Evolutionary conservation across 2,888 invertebrate genomes (phyloP), one percentile per base, ranked within the genome.

Genomic region (Chloroclysta siterata): DNA sequence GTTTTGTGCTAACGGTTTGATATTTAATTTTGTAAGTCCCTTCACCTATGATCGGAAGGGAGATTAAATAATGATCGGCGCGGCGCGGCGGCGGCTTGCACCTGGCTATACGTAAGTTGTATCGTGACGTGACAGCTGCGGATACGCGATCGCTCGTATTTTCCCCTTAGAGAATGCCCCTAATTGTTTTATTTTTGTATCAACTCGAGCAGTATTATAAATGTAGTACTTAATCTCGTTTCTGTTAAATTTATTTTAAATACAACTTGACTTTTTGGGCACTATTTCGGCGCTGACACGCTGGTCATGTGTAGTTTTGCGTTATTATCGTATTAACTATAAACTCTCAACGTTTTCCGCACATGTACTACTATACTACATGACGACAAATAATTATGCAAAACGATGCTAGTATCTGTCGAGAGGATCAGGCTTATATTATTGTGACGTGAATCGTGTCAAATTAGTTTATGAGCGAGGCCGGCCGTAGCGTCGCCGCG

Each of bases 61-160:
- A 60, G 59, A 52, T 64, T 59, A 52, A 67, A 68, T 64, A 64
- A 57, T 54, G 66, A 53, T 57, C 64, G 68, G 22, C 22, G 22
- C 22, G 22, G 22, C 22, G 22, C 22, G 22, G 68, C 64, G 68
- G 67, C 29, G 69, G 67, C 70, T 63, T 71, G 68, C 81, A 81
- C 80, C 81, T 81, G 85, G 86, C 83, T 73, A 66, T 58, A 68
- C 60, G 68, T 69, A 68, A 60, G 60, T 65, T 66, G 63, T 59
- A 59, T 71, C 75, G 72, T 75, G 78, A 77, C 75, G 72, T 75
- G 79, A 77, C 88, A 87, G 87, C 86, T 87, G 88, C 81, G 75
- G 76, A 67, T 74, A 71, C 72, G 73, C 66, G 57, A 60, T 60
- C 65, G 66, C 69, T 65, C 67, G 60, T 72, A 72, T 75, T 73